Conservation (phyloP, 2,113 vertebrate genomes). For the Oenanthe oenanthe region DNA sequence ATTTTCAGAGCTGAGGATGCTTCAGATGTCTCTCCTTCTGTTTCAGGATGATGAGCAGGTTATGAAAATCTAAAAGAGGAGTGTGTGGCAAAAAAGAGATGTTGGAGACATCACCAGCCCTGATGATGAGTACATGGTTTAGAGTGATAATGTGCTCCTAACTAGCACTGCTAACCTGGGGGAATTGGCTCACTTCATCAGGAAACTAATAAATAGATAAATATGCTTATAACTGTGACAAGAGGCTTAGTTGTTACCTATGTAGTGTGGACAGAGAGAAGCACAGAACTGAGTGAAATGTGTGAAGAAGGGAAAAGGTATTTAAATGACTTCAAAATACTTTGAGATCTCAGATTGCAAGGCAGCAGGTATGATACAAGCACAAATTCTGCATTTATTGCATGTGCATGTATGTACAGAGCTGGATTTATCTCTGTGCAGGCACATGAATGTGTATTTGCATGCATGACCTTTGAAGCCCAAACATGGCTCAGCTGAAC, state of each 20-base stretch:
- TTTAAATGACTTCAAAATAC: neutral
- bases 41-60: neutral
- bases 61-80: neutral
- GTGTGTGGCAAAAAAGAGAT: neutral
- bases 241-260: neutral
- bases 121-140: neutral
- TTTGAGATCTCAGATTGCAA: neutral
- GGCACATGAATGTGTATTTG: neutral
- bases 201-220: neutral
- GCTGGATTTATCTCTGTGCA: neutral
- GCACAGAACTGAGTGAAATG: neutral
- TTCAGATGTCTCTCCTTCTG: neutral
- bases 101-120: neutral
- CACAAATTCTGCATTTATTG: neutral
- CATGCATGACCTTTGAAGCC: neutral
- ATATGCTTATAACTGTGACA: neutral
- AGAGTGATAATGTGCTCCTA: accelerated
- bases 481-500: neutral
- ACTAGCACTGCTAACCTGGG: neutral
- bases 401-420: neutral
- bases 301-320: neutral
- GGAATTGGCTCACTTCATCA: neutral
- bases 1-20: neutral
- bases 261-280: neutral
- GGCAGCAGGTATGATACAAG: accelerated